Evolutionary conservation across 2,113 vertebrate genomes (phyloP).

Genomic region (Bothrops jararaca): DNA sequence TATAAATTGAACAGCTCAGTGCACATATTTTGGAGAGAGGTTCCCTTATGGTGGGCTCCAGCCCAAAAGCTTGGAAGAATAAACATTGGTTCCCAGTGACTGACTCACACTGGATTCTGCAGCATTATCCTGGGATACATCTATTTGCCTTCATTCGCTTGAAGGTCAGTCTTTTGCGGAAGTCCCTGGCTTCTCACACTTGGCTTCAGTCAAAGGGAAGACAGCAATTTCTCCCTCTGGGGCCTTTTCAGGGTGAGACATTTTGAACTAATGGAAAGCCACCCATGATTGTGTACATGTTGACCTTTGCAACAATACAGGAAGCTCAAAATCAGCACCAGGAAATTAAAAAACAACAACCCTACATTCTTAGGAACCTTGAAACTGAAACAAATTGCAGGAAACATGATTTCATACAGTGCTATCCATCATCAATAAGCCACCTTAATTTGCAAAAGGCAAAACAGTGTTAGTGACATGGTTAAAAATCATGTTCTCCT

Average conservation of each 20-base stretch:
- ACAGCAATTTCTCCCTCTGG: background rate
- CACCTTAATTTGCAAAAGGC: background rate
- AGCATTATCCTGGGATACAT: background rate
- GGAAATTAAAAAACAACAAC: background rate
- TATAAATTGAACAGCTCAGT: background rate
- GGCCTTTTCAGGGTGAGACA: background rate
- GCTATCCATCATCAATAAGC: background rate
- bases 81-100: background rate
- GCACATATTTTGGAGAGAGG: background rate
- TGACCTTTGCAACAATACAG: background rate
- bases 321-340: background rate
- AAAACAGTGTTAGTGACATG: background rate
- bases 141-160: too few relatives aligned
- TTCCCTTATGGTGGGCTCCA: background rate
- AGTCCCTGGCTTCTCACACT: background rate
- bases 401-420: background rate
- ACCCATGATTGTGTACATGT: background rate
- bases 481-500: background rate
- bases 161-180: background rate
- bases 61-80: background rate
- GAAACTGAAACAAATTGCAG: background rate
- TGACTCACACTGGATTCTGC: background rate
- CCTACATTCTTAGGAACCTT: background rate
- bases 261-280: background rate
- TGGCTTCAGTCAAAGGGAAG: background rate